Base-by-base conservation (phyloP, 92 coral and sea anemone genomes). In the Parazoanthus darwini region DNA sequence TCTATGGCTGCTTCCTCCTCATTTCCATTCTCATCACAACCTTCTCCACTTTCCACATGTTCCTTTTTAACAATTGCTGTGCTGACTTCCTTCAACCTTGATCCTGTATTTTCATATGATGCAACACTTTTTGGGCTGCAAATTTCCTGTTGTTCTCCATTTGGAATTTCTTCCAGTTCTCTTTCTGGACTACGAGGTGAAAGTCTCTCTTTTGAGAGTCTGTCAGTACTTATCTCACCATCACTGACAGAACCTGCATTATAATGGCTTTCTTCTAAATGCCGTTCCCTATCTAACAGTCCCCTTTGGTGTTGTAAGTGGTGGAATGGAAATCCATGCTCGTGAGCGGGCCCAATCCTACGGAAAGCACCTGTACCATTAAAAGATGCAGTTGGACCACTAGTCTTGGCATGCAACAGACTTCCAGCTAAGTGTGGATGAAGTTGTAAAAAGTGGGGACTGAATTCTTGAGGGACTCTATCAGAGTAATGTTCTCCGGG, bases 311-410 rank as follows among this genome's bases (percentile, higher is more conserved):
- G 98, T 79, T 95, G 98, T 59, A 93, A 80, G 15, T 92, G 98
- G 48, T 95, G 96, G 86, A 95, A 95, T 7, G 98, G 94, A 80
- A 93, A 95, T 6, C 90, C 88, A 83, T 95, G 98, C 25, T 95
- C 98, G n/a, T 71, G 87, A 9, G 91, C 93, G 3, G 94, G 96
- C n/a, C 86, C 91, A 15, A 95, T 91, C 51, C 98, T 86, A 18
- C 98, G 93, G 82, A 95, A 95, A 16, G 98, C 98, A 51, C 98
- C 96, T 8, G 94, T 91, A 56, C 98, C 94, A 81, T 95, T 94
- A 77, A 95, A 95, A 38, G 94, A 86, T 54, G 96, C 92, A 0
- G 94, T 90, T 18, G 96, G 91, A 1, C 96, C 96, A 74, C 94
- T 88, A 37, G 93, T 90, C 79, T 95, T 95, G 11, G 26, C 79